Evolutionary conservation across 2,113 vertebrate species (phyloP).

Genomic region (Aleadryas rufinucha): DNA sequence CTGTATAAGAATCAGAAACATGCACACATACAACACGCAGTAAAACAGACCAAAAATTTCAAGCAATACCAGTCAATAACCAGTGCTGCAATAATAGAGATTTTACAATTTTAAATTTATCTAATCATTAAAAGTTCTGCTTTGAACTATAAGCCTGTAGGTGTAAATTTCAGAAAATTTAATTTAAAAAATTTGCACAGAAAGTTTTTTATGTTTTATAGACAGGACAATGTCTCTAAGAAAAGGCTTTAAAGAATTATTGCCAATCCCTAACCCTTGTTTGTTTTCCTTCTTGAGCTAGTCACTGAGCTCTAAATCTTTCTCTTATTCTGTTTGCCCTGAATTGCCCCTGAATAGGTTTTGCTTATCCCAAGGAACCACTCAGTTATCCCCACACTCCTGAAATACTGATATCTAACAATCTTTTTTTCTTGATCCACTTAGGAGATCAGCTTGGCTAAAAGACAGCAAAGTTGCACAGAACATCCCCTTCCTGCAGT

Average conservation of each 20-base stretch:
- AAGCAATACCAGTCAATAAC: not conserved
- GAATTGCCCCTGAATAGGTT: not conserved
- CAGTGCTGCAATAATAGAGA: not conserved
- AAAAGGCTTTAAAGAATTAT: not conserved
- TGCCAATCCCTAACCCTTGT: not conserved
- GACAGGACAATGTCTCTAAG: not conserved
- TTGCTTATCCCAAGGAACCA: not conserved
- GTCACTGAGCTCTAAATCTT: not conserved
- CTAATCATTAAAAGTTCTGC: not conserved
- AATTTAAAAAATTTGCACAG: not conserved
- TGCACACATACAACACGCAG: rapidly evolving
- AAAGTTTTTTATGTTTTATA: not conserved
- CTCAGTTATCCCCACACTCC: not conserved
- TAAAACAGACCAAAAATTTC: not conserved
- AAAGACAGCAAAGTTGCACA: not conserved
- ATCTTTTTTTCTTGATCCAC: not conserved
- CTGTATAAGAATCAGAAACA: not conserved
- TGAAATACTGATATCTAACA: not conserved
- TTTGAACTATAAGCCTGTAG: not conserved
- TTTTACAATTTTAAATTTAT: not conserved
- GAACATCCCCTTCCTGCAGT: not conserved
- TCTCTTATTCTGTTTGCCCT: not conserved
- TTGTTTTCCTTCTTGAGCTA: not conserved
- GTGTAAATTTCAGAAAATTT: not conserved
- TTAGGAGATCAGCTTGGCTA: not conserved